Percentiles rank a stretch among this genome's conserved stretches.
Evolutionary conservation across 2,113 vertebrate genomes (phyloP).

Genomic region (Leptosomus discolor): DNA sequence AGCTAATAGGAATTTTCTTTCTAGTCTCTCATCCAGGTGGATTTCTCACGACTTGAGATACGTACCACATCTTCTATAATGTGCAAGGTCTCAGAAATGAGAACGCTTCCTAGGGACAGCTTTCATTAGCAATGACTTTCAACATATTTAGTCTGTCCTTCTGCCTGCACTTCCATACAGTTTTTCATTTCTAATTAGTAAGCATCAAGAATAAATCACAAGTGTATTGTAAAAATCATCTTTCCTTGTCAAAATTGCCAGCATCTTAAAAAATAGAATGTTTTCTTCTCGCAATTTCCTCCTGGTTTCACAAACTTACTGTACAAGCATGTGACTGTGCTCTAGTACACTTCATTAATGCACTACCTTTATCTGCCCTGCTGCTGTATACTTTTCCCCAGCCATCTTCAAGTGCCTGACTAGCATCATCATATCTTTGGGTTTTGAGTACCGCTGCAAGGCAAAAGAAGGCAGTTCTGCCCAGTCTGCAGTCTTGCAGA

Average conservation of each 20-base stretch:
- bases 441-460: not conserved
- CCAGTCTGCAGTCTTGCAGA: not conserved
- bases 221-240: not conserved
- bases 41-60: conserved; percentile 9
- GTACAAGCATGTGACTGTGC: not conserved
- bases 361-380: not conserved
- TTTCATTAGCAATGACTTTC: not conserved
- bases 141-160: not conserved
- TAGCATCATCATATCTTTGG: not conserved
- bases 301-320: not conserved
- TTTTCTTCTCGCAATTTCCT: not conserved
- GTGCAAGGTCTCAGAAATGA: not conserved
- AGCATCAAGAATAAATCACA: not conserved
- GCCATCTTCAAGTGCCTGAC: not conserved
- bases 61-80: not conserved
- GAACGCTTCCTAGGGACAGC: not conserved
- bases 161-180: not conserved
- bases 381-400: not conserved
- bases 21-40: not conserved
- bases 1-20: conserved; percentile 4
- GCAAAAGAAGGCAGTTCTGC: not conserved
- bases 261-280: not conserved
- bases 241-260: not conserved
- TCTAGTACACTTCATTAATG: not conserved
- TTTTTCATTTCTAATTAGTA: not conserved